Conservation (phyloP, 92 coral and sea anemone species). For the Parazoanthus atlanticus region DNA sequence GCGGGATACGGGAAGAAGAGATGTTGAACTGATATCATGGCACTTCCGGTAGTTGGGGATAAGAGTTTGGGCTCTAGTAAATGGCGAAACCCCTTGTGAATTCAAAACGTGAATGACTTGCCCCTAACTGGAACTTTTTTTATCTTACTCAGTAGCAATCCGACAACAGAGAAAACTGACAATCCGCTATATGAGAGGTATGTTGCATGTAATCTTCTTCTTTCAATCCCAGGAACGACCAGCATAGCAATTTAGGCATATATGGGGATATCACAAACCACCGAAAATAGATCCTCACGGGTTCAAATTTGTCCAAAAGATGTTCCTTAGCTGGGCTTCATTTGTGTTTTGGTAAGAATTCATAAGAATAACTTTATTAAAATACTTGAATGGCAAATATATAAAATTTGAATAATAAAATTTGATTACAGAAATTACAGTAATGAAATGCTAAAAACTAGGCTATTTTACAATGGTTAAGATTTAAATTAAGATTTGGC, state of each 20-base stretch:
- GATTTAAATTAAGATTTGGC: too few species aligned
- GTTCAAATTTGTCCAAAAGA: not conserved
- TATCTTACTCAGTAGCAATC: not conserved
- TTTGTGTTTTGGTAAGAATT: too few species aligned
- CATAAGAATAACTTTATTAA: too few species aligned
- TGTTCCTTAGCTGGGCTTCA: not conserved
- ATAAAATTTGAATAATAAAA: too few species aligned
- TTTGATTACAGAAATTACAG: too few species aligned
- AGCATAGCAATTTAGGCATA: too few species aligned
- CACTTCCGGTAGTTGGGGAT: not conserved
- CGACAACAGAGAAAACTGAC: not conserved
- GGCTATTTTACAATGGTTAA: too few species aligned
- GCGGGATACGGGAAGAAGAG: too few species aligned
- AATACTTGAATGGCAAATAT: too few species aligned
- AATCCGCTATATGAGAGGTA: slow-evolving; percentile 39
- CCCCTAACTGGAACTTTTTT: not conserved
- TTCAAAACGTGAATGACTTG: not conserved
- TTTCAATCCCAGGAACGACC: not conserved
- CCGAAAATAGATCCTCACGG: not conserved
- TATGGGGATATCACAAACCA: not conserved
- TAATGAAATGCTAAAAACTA: too few species aligned
- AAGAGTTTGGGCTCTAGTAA: not conserved
- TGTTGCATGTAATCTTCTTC: not conserved
- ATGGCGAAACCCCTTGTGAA: not conserved
- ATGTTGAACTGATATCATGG: not conserved